Percentiles rank a stretch among this genome's conserved stretches.
Evolutionary conservation across 2,888 invertebrate genomes (phyloP).

Genomic region (Pyrocoelia pectoralis): DNA sequence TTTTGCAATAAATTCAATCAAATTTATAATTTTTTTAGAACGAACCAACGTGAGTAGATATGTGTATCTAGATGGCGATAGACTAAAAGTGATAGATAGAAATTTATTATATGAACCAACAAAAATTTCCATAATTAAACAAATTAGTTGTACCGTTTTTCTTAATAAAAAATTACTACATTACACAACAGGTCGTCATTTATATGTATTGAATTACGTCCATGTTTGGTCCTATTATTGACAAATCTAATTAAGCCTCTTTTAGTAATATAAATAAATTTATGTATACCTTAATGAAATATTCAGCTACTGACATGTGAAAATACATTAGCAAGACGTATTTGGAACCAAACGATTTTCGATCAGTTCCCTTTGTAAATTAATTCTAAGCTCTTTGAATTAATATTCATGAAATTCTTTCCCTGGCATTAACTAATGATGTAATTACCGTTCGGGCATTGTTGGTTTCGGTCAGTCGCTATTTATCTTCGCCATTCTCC

Average conservation of each 20-base stretch:
- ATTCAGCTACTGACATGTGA: slow-evolving; percentile 23
- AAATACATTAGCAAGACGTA: slow-evolving; percentile 27
- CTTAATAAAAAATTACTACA: slow-evolving; percentile 2
- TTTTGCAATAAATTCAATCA: no score
- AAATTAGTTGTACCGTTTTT: background rate
- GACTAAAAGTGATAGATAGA: no score
- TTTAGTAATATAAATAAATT: slow-evolving; percentile 24
- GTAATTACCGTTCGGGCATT: slow-evolving; percentile 51
- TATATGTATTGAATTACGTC: slow-evolving; percentile 11
- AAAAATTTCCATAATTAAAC: no score
- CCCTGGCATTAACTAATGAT: slow-evolving; percentile 51
- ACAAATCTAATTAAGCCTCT: slow-evolving; percentile 20
- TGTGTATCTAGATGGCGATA: no score
- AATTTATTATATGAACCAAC: no score
- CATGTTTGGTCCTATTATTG: slow-evolving; percentile 17
- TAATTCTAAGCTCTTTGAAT: slow-evolving; percentile 38
- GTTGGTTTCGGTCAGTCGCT: slow-evolving; percentile 47
- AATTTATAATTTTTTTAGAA: no score
- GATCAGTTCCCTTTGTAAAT: slow-evolving; percentile 28
- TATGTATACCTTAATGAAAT: slow-evolving; percentile 20
- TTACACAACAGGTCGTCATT: slow-evolving; percentile 3
- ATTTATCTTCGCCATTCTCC: slow-evolving; percentile 43
- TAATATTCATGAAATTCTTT: slow-evolving; percentile 51
- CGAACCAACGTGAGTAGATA: no score
- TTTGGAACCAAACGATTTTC: slow-evolving; percentile 28